phyloP scores from a whole-genome alignment of 2,888 invertebrate species.

The Baronia brevicornis region DNA sequence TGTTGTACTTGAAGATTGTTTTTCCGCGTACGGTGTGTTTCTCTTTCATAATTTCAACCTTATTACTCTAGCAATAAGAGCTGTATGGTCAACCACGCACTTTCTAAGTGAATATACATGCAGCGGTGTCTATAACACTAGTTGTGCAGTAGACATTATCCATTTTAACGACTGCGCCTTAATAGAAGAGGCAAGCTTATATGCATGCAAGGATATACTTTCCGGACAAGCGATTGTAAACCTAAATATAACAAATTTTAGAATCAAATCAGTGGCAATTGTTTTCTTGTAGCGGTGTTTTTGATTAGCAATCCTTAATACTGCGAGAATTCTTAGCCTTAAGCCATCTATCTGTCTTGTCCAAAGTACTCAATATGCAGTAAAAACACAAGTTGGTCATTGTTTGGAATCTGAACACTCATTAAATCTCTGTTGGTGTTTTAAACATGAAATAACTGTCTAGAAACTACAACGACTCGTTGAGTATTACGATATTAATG shows the following conservation, averaged over 20 bases:
- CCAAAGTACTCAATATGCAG: neutral
- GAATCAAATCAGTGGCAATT: conserved; percentile 11
- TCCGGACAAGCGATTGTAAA: conserved; percentile 19
- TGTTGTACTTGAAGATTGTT: conserved; percentile 7
- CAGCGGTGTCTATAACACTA: conserved; percentile 23
- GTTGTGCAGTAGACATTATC: conserved; percentile 41
- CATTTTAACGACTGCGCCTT: conserved; percentile 50
- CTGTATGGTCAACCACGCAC: conserved; percentile 18
- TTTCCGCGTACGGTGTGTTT: neutral
- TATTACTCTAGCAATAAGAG: conserved; percentile 10
- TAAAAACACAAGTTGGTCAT: too few species aligned
- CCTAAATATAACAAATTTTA: conserved; percentile 21
- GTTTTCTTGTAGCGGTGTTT: conserved; percentile 26
- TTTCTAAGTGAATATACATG: conserved; percentile 36
- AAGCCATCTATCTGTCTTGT: conserved; percentile 15
- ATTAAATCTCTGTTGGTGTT: too few species aligned
- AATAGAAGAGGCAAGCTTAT: conserved; percentile 40
- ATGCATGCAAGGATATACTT: conserved; percentile 20
- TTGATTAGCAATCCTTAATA: conserved; percentile 39
- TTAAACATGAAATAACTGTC: too few species aligned
- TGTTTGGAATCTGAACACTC: too few species aligned
- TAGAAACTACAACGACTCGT: too few species aligned
- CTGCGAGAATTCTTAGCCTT: conserved; percentile 35
- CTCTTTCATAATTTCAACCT: conserved; percentile 9
- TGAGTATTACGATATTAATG: too few species aligned